Evolutionary conservation across 2,113 vertebrate species (phyloP).

Genomic region (Cygnus buccinator): DNA sequence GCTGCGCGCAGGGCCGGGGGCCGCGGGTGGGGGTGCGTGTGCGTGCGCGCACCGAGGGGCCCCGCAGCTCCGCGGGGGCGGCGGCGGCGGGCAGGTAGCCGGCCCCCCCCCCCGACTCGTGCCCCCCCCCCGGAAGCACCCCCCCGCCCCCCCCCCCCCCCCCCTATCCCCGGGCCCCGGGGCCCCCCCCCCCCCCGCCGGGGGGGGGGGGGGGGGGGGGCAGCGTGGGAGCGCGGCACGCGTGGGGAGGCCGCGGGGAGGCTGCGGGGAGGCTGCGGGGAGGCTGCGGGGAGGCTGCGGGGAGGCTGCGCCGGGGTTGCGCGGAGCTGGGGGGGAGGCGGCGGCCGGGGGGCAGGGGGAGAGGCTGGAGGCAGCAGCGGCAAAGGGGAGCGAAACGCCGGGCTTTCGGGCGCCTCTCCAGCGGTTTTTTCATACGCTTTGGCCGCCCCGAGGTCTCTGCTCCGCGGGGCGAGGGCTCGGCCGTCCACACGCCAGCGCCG

Average conservation of each 20-base stretch:
- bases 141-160: neutral
- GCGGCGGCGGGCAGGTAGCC: neutral
- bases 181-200: too few relatives aligned
- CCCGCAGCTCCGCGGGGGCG: neutral
- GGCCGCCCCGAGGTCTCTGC: slow-evolving; percentile 57
- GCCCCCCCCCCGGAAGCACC: neutral
- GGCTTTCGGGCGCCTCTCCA: slow-evolving; percentile 47
- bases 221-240: neutral
- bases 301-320: too few relatives aligned
- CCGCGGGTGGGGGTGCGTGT: neutral
- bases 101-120: neutral
- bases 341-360: neutral
- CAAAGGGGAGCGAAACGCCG: slow-evolving; percentile 27
- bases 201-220: too few relatives aligned
- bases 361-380: neutral
- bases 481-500: slow-evolving; percentile 37
- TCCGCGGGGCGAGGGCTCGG: slow-evolving; percentile 32
- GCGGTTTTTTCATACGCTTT: slow-evolving; percentile 25
- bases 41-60: neutral
- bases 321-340: too few relatives aligned
- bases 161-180: too few relatives aligned
- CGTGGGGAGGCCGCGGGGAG: neutral
- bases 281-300: neutral
- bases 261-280: neutral
- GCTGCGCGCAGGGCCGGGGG: slow-evolving; percentile 6